Conservation (phyloP, 2,888 invertebrate genomes). For the Caenorhabditis sp. region DNA sequence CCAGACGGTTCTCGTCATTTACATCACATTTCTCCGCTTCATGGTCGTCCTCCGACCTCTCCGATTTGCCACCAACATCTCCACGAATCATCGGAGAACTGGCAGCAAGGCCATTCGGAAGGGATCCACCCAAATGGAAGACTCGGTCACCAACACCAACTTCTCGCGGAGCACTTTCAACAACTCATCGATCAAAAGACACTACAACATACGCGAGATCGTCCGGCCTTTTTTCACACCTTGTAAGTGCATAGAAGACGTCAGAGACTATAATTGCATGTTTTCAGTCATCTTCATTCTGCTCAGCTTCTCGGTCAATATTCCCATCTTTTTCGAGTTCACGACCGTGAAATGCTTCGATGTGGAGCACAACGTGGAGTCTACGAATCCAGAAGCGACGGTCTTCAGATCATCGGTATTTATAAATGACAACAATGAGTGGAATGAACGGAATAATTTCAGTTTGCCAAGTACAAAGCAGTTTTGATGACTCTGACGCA, state of each 20-base stretch:
- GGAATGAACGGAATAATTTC: conserved; percentile 24
- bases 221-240: conserved; percentile 64
- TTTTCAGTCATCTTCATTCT: conserved; percentile 70
- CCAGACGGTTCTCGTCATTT: conserved; percentile 77
- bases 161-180: conserved; percentile 37
- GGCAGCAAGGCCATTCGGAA: conserved; percentile 35
- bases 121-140: conserved; percentile 28
- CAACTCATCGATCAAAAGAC: conserved; percentile 50
- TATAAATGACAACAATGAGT: background rate
- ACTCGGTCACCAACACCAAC: conserved; percentile 21
- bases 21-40: conserved; percentile 75
- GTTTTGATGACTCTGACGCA: conserved; percentile 73
- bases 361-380: conserved; percentile 62
- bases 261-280: conserved; percentile 17
- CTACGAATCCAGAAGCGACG: conserved; percentile 71
- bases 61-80: conserved; percentile 65
- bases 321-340: conserved; percentile 76
- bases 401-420: conserved; percentile 69
- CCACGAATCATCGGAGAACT: conserved; percentile 34
- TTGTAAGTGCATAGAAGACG: conserved; percentile 26
- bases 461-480: conserved; percentile 72
- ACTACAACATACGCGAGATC: conserved; percentile 60
- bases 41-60: conserved; percentile 75
- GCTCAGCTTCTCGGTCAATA: conserved; percentile 72
- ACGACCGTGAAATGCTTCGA: conserved; percentile 71